These are phyloP conservation scores for Clavelina lepadiformis DNA, from an alignment of 23 tunicate species.

Conservation along the genomic window DNA sequence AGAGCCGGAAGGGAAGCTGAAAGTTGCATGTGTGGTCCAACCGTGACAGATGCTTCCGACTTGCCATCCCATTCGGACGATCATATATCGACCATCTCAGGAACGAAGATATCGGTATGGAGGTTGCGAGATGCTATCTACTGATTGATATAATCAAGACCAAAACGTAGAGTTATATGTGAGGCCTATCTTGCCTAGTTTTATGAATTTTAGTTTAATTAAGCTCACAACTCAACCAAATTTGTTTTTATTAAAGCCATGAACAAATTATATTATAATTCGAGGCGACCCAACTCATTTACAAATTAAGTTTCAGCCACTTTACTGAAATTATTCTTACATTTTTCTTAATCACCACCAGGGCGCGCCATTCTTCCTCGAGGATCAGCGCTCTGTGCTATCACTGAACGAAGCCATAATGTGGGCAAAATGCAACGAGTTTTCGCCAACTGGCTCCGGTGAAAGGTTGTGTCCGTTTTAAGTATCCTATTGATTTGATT, in stretches of 20 bases:
- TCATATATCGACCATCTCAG: conserved; percentile 57
- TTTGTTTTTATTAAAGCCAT: no score
- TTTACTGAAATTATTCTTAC: neutral
- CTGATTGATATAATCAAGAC: no score
- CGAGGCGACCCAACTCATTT: no score
- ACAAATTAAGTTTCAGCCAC: no score
- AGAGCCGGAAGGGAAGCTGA: conserved; percentile 38
- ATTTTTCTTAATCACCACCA: conserved; percentile 2
- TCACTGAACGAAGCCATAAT: conserved; percentile 85
- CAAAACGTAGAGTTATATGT: no score
- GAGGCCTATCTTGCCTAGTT: no score
- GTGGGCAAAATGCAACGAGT: conserved; percentile 84
- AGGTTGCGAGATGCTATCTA: no score
- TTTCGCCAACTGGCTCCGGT: conserved; percentile 87
- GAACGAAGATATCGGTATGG: conserved; percentile 42
- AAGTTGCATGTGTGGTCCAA: conserved; percentile 20
- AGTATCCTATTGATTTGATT: no score
- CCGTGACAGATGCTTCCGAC: conserved; percentile 45
- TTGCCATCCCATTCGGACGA: conserved; percentile 73
- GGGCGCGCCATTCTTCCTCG: conserved; percentile 63
- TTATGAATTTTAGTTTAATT: no score
- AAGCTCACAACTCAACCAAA: no score
- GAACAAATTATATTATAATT: no score
- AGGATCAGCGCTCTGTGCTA: conserved; percentile 65
- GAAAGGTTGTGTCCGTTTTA: conserved; percentile 63